Percentiles rank a stretch among this genome's conserved stretches.
Evolutionary conservation across 2,113 vertebrate species (phyloP).

Genomic region (Hydropotes inermis): DNA sequence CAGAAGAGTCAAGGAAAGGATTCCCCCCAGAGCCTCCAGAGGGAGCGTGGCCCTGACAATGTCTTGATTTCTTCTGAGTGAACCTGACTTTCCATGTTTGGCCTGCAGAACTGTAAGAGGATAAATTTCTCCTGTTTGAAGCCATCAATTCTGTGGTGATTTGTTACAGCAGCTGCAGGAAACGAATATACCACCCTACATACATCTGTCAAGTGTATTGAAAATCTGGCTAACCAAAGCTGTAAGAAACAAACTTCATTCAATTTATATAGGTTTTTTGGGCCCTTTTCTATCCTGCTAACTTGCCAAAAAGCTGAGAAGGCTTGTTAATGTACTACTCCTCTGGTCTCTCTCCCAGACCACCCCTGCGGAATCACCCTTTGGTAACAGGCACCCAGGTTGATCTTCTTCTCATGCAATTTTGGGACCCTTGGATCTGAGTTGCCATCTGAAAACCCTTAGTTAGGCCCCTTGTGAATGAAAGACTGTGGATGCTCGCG

Average conservation of each 20-base stretch:
- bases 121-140: not conserved
- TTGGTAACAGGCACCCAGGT: not conserved
- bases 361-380: not conserved
- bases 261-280: not conserved
- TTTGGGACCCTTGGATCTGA: not conserved
- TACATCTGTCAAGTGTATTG: not conserved
- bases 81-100: not conserved
- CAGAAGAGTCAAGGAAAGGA: not conserved
- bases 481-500: not conserved
- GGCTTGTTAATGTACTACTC: not conserved
- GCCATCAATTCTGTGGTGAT: not conserved
- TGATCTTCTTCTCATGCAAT: not conserved
- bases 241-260: conserved; percentile 9
- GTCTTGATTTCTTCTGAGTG: not conserved
- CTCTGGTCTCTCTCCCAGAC: not conserved
- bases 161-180: conserved; percentile 23
- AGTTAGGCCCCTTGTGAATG: not conserved
- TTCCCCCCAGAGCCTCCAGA: not conserved
- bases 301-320: not conserved
- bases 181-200: not conserved
- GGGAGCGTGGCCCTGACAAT: too few relatives aligned
- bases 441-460: not conserved
- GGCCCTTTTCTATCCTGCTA: not conserved
- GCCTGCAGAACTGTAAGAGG: not conserved
- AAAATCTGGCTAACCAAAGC: conserved; percentile 15